Conservation (phyloP, 2,113 vertebrate species). For the Narcine bancroftii region DNA sequence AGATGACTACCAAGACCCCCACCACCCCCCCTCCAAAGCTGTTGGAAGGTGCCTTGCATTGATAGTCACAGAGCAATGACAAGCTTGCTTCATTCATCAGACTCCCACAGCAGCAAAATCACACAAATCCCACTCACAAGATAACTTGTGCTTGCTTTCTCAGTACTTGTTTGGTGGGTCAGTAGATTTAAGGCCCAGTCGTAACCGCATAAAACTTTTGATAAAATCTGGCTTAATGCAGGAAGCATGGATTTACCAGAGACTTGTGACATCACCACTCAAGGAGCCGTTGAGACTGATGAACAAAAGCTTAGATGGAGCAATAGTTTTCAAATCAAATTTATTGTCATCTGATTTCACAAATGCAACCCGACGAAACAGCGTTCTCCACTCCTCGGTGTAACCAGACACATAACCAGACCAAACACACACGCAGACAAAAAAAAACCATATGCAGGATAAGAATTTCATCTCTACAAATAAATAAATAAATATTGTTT, state of each 20-base stretch:
- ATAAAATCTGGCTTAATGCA: not conserved
- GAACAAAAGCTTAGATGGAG: too few relatives aligned
- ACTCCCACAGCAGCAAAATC: not conserved
- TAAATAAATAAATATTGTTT: too few relatives aligned
- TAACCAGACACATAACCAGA: too few relatives aligned
- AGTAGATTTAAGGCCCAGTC: not conserved
- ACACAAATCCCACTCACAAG: not conserved
- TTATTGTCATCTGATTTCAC: too few relatives aligned
- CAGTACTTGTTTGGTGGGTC: not conserved
- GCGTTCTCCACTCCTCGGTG: too few relatives aligned
- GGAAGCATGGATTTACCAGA: not conserved
- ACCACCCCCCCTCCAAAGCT: not conserved
- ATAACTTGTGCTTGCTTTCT: not conserved
- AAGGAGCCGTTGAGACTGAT: too few relatives aligned
- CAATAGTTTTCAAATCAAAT: too few relatives aligned
- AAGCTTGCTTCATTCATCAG: not conserved
- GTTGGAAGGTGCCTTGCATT: not conserved
- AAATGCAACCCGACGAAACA: too few relatives aligned
- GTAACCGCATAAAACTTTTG: not conserved
- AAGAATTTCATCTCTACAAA: too few relatives aligned
- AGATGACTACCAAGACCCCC: not conserved
- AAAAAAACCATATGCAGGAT: too few relatives aligned
- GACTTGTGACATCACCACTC: not conserved
- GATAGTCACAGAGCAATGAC: not conserved
- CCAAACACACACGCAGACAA: too few relatives aligned